Conservation (phyloP, 1,140 invertebrate species). For the Steinernema feltiae region DNA sequence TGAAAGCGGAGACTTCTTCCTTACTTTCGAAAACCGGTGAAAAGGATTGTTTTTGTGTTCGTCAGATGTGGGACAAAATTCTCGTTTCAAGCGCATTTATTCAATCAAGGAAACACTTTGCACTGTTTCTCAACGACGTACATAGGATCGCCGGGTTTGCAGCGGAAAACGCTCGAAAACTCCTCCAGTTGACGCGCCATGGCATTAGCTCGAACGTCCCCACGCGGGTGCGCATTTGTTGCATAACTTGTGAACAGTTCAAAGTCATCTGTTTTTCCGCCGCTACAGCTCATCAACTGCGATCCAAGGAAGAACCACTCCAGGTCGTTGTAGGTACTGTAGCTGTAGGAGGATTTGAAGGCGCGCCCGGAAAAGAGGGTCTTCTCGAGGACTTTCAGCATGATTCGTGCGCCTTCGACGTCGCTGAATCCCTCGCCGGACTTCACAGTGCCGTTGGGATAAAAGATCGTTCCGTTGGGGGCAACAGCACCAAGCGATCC, state of each 20-base stretch:
- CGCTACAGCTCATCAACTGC: not conserved
- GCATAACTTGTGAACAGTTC: not conserved
- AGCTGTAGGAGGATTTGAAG: not conserved
- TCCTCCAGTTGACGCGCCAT: not conserved
- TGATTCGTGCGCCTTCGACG: not conserved
- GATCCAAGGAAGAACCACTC: not conserved
- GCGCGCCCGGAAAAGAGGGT: not conserved
- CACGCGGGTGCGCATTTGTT: not conserved
- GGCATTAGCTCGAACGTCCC: not conserved
- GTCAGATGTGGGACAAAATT: no score
- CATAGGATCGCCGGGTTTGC: not conserved
- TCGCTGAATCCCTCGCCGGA: not conserved
- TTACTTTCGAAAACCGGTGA: no score
- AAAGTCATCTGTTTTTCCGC: not conserved
- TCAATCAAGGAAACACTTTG: not conserved
- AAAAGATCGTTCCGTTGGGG: not conserved
- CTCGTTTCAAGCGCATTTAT: no score
- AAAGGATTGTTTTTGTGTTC: no score
- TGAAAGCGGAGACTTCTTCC: no score
- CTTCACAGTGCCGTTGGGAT: not conserved
- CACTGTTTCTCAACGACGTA: constrained; percentile 7
- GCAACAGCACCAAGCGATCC: not conserved
- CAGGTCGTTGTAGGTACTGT: not conserved
- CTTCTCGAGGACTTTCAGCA: not conserved
- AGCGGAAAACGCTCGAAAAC: not conserved